phyloP scores from a whole-genome alignment of 1,140 invertebrate species.

The Bilobella aurantiaca region DNA sequence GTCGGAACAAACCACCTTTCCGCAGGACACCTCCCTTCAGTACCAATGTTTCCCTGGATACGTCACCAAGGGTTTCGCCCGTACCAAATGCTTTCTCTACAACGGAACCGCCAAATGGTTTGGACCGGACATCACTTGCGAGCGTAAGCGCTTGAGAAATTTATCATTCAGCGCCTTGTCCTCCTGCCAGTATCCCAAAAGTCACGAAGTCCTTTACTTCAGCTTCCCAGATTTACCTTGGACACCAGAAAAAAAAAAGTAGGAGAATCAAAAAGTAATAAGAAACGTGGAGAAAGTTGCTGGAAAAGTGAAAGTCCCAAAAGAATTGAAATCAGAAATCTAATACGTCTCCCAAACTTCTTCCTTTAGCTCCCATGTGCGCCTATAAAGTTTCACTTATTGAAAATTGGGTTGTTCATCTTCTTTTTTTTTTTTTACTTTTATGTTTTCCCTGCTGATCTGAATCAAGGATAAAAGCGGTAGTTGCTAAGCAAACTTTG shows the following conservation, averaged over 20 bases:
- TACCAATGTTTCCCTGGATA: conserved; percentile 88
- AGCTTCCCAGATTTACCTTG: too few relatives aligned
- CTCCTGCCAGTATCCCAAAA: too few relatives aligned
- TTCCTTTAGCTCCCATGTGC: background rate
- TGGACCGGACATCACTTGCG: conserved; percentile 77
- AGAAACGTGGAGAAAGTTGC: too few relatives aligned
- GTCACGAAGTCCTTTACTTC: too few relatives aligned
- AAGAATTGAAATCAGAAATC: background rate
- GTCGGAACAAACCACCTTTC: conserved; percentile 67
- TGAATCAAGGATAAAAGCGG: background rate
- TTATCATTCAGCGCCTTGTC: too few relatives aligned
- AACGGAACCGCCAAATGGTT: conserved; percentile 68
- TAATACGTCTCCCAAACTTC: background rate
- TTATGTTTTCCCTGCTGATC: background rate
- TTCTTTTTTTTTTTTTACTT: background rate
- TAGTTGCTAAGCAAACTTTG: background rate
- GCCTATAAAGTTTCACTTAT: background rate
- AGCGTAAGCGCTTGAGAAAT: conserved; percentile 55
- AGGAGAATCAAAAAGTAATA: too few relatives aligned
- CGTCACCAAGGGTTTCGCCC: conserved; percentile 66
- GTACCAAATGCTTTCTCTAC: conserved; percentile 81
- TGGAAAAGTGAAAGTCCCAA: background rate
- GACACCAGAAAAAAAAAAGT: too few relatives aligned
- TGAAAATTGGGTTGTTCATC: background rate
- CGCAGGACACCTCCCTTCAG: conserved; percentile 68